A percentile compares a stretch with the other conserved stretches of the same genome.
These are phyloP conservation scores for Zootoca vivipara DNA, from an alignment of 2,113 vertebrate species.

Conservation along the genomic window DNA sequence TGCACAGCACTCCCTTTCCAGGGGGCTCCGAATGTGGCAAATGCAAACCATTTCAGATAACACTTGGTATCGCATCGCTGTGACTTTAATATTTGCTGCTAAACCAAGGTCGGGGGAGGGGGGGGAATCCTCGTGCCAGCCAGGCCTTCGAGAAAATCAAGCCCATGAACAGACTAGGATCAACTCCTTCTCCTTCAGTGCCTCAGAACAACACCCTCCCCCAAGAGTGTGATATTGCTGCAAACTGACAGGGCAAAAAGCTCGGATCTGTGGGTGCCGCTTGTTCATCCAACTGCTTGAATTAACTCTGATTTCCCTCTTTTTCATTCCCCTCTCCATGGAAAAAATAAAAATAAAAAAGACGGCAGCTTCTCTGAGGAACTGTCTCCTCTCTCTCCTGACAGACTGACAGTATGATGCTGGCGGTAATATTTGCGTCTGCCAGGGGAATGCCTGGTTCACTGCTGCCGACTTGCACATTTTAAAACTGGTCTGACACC, in stretches of 20 bases:
- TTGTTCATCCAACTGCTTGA: slow-evolving; percentile 45
- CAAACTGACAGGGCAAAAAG: slow-evolving; percentile 58
- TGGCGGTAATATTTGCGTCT: slow-evolving; percentile 24
- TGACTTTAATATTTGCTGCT: slow-evolving; percentile 62
- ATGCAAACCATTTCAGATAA: slow-evolving; percentile 52
- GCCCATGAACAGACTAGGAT: slow-evolving; percentile 58
- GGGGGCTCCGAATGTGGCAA: slow-evolving; percentile 46
- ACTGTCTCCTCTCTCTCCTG: slow-evolving; percentile 38
- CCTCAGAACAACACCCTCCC: slow-evolving; percentile 50
- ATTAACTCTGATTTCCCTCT: slow-evolving; percentile 54
- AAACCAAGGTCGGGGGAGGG: slow-evolving; percentile 43
- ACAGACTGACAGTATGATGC: slow-evolving; percentile 9
- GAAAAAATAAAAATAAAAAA: slow-evolving; percentile 12
- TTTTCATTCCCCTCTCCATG: slow-evolving; percentile 47
- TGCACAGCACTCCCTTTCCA: slow-evolving; percentile 35
- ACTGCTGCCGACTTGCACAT: slow-evolving; percentile 24
- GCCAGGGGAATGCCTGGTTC: neutral
- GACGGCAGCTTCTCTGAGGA: slow-evolving; percentile 36
- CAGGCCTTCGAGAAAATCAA: slow-evolving; percentile 56
- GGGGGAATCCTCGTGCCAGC: slow-evolving; percentile 50
- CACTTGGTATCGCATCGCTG: slow-evolving; percentile 5
- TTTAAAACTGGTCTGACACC: slow-evolving; percentile 1
- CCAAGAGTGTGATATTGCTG: slow-evolving; percentile 55
- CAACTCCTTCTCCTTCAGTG: slow-evolving; percentile 52
- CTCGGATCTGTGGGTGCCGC: slow-evolving; percentile 30